phyloP scores from a whole-genome alignment of 2,888 invertebrate genomes.

The Drosophila rubida region DNA sequence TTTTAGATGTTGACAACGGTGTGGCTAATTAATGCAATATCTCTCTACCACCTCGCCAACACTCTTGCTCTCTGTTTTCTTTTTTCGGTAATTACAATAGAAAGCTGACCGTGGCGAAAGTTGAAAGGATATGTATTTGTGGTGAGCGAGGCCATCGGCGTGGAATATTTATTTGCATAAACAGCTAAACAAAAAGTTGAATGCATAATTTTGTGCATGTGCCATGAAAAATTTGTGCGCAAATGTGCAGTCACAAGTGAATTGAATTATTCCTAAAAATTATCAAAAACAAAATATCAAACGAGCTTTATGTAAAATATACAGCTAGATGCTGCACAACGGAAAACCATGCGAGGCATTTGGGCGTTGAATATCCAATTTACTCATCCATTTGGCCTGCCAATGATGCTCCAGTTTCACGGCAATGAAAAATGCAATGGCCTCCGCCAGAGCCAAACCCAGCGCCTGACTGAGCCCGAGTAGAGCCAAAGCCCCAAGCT shows the following conservation, averaged over 20 bases:
- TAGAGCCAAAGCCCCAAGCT: conserved; percentile 5
- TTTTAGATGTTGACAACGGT: conserved; percentile 31
- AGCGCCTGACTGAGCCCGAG: background rate
- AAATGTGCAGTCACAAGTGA: conserved; percentile 34
- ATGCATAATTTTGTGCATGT: conserved; percentile 46
- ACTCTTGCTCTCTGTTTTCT: background rate
- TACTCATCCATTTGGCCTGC: conserved; percentile 10
- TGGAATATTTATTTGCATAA: conserved; percentile 63
- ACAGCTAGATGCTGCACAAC: background rate
- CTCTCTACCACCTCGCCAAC: background rate
- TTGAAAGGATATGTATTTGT: conserved; percentile 20
- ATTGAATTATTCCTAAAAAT: conserved; percentile 57
- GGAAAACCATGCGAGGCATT: background rate
- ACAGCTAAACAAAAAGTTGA: conserved; percentile 41
- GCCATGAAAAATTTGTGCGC: conserved; percentile 32
- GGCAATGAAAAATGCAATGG: conserved; percentile 36
- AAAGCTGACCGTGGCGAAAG: conserved; percentile 13
- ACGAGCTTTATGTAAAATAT: conserved; percentile 8
- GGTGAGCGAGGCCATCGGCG: conserved; percentile 1
- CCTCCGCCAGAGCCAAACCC: background rate
- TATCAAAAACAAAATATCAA: conserved; percentile 21
- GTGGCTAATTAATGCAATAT: conserved; percentile 58
- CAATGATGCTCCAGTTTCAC: conserved; percentile 17
- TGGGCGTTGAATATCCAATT: conserved; percentile 14
- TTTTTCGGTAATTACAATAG: conserved; percentile 37